Conservation (phyloP, 2,797 vertebrate genomes). For the Chiloscyllium punctatum region DNA sequence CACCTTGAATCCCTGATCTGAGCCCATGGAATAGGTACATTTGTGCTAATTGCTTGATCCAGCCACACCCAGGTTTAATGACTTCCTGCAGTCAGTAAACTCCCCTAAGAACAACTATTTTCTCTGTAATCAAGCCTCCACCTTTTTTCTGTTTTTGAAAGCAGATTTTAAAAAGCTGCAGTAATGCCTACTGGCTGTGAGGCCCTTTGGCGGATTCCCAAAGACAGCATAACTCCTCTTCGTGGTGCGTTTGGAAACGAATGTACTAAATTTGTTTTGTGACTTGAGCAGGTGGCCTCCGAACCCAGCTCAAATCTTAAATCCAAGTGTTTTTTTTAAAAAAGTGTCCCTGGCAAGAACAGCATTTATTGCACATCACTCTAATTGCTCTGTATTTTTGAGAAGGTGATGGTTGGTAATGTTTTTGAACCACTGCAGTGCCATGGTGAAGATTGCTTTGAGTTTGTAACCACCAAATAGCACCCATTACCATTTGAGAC, state of each 20-base stretch:
- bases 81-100: neutral
- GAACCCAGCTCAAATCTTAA: neutral
- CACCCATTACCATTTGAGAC: too few species aligned
- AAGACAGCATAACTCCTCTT: neutral
- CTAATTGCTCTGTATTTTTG: too few species aligned
- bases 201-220: neutral
- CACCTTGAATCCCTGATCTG: neutral
- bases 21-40: neutral
- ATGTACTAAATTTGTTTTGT: neutral
- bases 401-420: too few species aligned
- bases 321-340: too few species aligned
- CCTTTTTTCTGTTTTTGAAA: neutral
- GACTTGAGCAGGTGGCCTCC: neutral
- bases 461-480: too few species aligned
- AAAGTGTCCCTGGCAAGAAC: too few species aligned
- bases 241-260: neutral
- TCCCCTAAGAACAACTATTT: neutral
- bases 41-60: neutral
- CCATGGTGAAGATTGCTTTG: too few species aligned
- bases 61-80: neutral
- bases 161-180: neutral
- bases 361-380: too few species aligned
- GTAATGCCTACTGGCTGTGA: neutral
- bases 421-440: too few species aligned
- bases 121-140: neutral